Evolutionary conservation across 2,888 invertebrate species (phyloP).

Genomic region (Harpalus rufipes): DNA sequence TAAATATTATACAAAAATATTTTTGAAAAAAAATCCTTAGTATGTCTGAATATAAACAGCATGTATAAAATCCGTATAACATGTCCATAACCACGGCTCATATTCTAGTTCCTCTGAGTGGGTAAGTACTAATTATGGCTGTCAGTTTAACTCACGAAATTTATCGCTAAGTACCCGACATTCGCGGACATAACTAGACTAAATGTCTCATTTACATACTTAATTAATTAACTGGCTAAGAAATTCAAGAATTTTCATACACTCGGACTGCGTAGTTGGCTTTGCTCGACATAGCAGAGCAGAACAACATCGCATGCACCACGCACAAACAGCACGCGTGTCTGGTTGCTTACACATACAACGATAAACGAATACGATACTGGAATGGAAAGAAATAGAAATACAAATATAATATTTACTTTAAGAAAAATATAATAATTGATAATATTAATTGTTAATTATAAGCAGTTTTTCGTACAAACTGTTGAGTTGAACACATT

Average conservation of each 20-base stretch:
- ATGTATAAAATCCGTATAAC: no score
- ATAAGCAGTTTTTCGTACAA: no score
- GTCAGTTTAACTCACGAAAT: constrained; percentile 51
- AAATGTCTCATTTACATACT: constrained; percentile 62
- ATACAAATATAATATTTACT: no score
- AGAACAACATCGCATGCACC: constrained; percentile 35
- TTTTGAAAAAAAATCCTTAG: no score
- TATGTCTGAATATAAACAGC: no score
- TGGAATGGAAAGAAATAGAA: no score
- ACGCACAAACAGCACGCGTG: constrained; percentile 39
- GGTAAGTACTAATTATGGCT: constrained; percentile 56
- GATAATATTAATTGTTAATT: no score
- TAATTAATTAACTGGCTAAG: constrained; percentile 60
- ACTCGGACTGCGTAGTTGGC: constrained; percentile 6
- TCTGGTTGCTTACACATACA: constrained; percentile 7
- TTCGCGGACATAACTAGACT: constrained; percentile 57
- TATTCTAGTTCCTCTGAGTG: no score
- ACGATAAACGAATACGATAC: constrained; percentile 36
- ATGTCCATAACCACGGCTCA: no score
- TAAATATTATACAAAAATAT: no score
- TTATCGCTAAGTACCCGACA: constrained; percentile 59
- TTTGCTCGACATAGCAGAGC: constrained; percentile 5
- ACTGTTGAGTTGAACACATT: no score
- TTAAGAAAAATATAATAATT: no score
- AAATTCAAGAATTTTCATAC: constrained; percentile 55